A percentile compares a stretch with the other conserved stretches of the same genome.
Evolutionary conservation across 1,140 invertebrate species (phyloP).

Genomic region (Psix sp.): DNA sequence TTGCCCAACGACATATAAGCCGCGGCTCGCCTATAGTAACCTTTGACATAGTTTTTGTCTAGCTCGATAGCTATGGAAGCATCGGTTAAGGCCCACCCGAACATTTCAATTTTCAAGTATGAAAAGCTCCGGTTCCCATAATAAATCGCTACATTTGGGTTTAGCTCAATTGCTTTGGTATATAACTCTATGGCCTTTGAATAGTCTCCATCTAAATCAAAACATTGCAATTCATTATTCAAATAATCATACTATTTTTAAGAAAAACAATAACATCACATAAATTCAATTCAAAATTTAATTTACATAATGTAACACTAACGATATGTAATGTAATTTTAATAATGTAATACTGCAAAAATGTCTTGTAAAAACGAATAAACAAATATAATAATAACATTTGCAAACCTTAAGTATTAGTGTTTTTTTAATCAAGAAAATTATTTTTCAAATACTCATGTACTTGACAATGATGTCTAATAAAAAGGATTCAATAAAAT

Average conservation of each 20-base stretch:
- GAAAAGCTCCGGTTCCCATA: constrained; percentile 97
- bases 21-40: constrained; percentile 95
- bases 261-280: neutral
- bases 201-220: constrained; percentile 88
- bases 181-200: constrained; percentile 93
- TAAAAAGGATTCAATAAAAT: too few species aligned
- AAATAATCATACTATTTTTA: too few species aligned
- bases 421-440: too few species aligned
- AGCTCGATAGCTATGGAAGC: constrained; percentile 93
- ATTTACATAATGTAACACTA: too few species aligned
- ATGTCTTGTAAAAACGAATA: too few species aligned
- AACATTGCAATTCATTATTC: neutral
- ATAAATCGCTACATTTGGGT: constrained; percentile 89
- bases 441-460: too few species aligned
- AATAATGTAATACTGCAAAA: too few species aligned
- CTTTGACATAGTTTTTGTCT: constrained; percentile 94
- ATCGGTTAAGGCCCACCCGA: constrained; percentile 94
- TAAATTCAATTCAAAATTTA: neutral
- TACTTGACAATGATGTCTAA: neutral
- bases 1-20: constrained; percentile 98
- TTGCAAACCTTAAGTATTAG: too few species aligned
- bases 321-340: too few species aligned
- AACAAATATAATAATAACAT: too few species aligned
- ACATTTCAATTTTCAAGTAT: constrained; percentile 93
- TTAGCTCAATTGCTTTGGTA: constrained; percentile 91